phyloP scores from a whole-genome alignment of 2,888 invertebrate genomes.

The Trichogramma dendrolimi region DNA sequence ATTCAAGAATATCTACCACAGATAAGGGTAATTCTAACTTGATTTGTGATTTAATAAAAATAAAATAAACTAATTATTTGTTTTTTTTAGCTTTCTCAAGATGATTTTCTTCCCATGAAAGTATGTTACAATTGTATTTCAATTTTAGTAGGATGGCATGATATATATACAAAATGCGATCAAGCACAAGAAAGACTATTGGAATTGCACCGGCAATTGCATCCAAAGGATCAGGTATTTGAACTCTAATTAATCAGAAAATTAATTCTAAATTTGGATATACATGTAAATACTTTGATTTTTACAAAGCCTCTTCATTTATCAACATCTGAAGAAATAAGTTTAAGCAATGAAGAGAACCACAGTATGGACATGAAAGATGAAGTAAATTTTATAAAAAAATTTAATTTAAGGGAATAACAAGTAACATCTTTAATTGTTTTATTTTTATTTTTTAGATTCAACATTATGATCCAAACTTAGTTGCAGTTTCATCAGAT shows the following conservation, averaged over 20 bases:
- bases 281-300: conserved; percentile 1
- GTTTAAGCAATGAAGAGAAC: background rate
- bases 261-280: conserved; percentile 2
- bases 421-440: background rate
- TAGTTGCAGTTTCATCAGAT: too few species aligned
- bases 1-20: conserved; percentile 63
- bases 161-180: conserved; percentile 57
- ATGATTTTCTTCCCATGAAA: conserved; percentile 58
- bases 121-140: conserved; percentile 65
- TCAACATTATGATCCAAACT: too few species aligned
- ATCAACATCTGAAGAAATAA: background rate
- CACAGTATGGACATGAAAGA: conserved; percentile 3
- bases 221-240: conserved; percentile 17
- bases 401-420: background rate
- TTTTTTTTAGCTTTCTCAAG: conserved; percentile 51
- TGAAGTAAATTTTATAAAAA: too few species aligned
- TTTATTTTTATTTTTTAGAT: background rate
- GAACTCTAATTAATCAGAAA: background rate
- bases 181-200: conserved; percentile 54
- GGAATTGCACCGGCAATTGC: conserved; percentile 31
- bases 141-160: conserved; percentile 64
- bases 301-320: conserved; percentile 1
- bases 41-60: background rate
- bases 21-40: conserved; percentile 48
- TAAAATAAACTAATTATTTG: conserved; percentile 3